Evolutionary conservation across 1,140 invertebrate genomes (phyloP).

Genomic region (Papilio polyxenes): DNA sequence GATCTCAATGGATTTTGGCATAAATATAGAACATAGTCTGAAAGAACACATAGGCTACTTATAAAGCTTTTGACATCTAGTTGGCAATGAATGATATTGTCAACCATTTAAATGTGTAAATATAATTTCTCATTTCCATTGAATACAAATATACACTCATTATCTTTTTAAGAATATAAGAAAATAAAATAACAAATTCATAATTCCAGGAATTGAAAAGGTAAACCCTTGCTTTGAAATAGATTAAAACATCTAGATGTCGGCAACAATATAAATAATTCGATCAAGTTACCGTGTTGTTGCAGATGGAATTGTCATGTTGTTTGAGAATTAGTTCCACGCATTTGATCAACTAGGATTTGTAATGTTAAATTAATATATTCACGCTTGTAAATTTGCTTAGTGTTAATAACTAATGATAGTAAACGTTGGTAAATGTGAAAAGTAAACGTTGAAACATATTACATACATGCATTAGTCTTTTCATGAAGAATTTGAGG

Average conservation of each 20-base stretch:
- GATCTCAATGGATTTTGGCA: no score
- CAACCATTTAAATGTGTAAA: no score
- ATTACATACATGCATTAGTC: no score
- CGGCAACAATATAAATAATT: not conserved
- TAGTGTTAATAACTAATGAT: conserved; percentile 1
- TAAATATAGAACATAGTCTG: no score
- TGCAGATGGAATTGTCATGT: conserved; percentile 21
- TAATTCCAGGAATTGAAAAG: not conserved
- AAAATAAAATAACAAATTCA: not conserved
- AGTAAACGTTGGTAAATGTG: not conserved
- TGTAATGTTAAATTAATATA: conserved; percentile 24
- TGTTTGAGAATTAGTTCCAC: conserved; percentile 23
- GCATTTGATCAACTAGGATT: conserved; percentile 6
- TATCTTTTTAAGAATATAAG: not conserved
- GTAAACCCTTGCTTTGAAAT: not conserved
- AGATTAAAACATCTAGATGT: not conserved
- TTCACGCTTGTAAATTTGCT: conserved; percentile 1
- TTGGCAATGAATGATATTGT: no score
- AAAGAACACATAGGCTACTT: no score
- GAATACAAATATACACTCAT: no score
- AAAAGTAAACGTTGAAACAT: no score
- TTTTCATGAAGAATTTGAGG: no score
- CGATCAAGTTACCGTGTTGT: conserved; percentile 18
- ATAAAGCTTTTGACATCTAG: no score
- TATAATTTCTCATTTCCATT: no score